These are phyloP conservation scores for Diaperis boleti DNA, from an alignment of 2,888 invertebrate genomes.

Conservation along the genomic window DNA sequence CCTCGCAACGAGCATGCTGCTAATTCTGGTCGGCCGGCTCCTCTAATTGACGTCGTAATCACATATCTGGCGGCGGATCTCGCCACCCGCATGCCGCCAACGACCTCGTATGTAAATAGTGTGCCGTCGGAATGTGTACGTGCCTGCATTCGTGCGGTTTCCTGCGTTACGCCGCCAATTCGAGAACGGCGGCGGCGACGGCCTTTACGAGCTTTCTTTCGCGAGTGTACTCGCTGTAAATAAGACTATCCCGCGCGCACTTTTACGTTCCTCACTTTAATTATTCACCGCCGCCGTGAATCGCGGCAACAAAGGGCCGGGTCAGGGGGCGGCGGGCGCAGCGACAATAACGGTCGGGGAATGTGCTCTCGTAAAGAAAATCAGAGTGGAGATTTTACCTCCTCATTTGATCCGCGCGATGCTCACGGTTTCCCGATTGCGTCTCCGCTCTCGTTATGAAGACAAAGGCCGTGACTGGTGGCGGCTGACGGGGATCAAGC, in stretches of 20 bases:
- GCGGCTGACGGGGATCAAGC: conserved; percentile 50
- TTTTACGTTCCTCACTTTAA: conserved; percentile 41
- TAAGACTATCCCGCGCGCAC: conserved; percentile 36
- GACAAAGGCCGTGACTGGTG: conserved; percentile 50
- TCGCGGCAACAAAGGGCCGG: conserved; percentile 37
- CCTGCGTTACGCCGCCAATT: conserved; percentile 24
- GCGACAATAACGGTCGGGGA: conserved; percentile 30
- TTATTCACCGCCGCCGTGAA: conserved; percentile 42
- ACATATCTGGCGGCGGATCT: conserved; percentile 53
- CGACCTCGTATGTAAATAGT: conserved; percentile 42
- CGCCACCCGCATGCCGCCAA: conserved; percentile 37
- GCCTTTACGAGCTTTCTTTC: neutral
- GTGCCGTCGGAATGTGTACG: conserved; percentile 17
- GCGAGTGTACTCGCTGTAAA: conserved; percentile 9
- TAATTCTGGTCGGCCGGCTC: conserved; percentile 48
- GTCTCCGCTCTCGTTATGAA: conserved; percentile 48
- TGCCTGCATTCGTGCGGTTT: conserved; percentile 22
- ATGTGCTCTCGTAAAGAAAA: conserved; percentile 39
- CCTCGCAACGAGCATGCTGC: conserved; percentile 19
- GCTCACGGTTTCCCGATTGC: conserved; percentile 49
- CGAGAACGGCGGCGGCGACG: conserved; percentile 31
- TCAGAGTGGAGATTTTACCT: conserved; percentile 41
- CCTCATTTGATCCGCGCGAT: conserved; percentile 46
- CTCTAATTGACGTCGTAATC: conserved; percentile 61
- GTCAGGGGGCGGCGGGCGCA: conserved; percentile 9